Conservation (phyloP, 1,140 invertebrate species). For the Amyelois transitella region DNA sequence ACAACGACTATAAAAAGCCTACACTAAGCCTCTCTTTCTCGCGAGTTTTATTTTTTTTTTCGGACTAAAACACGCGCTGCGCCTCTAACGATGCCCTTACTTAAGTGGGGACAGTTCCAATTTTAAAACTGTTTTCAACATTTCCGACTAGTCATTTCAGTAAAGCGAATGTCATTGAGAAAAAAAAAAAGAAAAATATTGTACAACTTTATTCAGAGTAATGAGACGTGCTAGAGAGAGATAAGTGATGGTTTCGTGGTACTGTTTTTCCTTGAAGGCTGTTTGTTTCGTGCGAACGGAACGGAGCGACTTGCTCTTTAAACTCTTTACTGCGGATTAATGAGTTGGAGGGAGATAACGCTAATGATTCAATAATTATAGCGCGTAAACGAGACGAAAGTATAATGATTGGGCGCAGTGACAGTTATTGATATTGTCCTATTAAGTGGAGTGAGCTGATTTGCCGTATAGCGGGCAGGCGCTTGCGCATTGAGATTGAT, state of each 20-base stretch:
- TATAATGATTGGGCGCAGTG: conserved; percentile 57
- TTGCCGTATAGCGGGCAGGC: conserved; percentile 36
- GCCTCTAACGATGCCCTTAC: conserved; percentile 40
- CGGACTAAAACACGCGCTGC: conserved; percentile 43
- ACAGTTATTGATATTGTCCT: conserved; percentile 65
- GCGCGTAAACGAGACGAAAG: conserved; percentile 59
- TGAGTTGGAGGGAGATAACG: conserved; percentile 63
- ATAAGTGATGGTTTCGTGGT: conserved; percentile 25
- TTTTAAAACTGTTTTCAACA: conserved; percentile 45
- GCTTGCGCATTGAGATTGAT: conserved; percentile 37
- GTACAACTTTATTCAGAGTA: conserved; percentile 36
- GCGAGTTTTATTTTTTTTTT: conserved; percentile 60
- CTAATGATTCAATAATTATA: conserved; percentile 56
- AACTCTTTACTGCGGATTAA: conserved; percentile 42
- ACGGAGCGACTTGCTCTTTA: conserved; percentile 43
- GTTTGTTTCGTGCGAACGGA: conserved; percentile 51
- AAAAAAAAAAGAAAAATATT: conserved; percentile 32
- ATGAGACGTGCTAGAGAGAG: conserved; percentile 31
- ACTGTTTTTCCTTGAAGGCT: conserved; percentile 28
- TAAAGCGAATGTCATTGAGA: conserved; percentile 39
- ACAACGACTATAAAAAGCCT: conserved; percentile 69
- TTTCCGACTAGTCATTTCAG: conserved; percentile 51
- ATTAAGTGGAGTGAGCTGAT: conserved; percentile 36
- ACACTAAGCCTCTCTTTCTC: conserved; percentile 62
- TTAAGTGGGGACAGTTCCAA: conserved; percentile 40